Evolutionary conservation across 2,888 invertebrate species (phyloP), one percentile per base, ranked within the genome.

Genomic region (Tortrix viridana): DNA sequence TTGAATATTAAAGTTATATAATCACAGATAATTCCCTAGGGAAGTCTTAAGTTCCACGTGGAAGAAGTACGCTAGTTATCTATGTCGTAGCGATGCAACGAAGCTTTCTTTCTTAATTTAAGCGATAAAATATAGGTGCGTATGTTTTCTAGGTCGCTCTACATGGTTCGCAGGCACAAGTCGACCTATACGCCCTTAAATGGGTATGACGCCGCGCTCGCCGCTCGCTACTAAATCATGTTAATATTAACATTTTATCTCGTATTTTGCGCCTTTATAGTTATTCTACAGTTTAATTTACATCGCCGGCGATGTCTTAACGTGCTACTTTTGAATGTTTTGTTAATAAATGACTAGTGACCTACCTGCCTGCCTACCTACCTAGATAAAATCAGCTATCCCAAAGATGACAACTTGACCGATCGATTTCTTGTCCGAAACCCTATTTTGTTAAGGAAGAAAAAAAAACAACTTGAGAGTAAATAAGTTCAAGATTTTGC

Each of bases 101-200:
- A 41, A 41, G n/a, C 5, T 16, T 49, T 16, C 5, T 22, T 22
- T 20, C 14, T n/a, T 52, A 32, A 38, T 37, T 48, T 23, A 48
- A n/a, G 37, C 38, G 9, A 47, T 47, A 63, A 63, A 63, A 43
- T 43, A 22, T 55, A 16, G 19, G 26, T 20, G 16, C 32, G 18
- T 67, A 64, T 67, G 59, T 66, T 65, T 57, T 60, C 62, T 70
- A 67, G 67, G 62, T 69, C 65, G 73, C 80, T 83, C 49, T 81
- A 86, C 79, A 84, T 79, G 86, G 81, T 71, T 70, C 70, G 75
- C 68, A 72, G 73, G 73, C 69, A 72, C 70, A 74, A 70, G 73
- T 71, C 82, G 82, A 86, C 85, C 85, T 80, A 78, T 73, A 77
- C 79, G 57, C 48, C 88, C 87, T 74, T 86, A 88, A 76, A 89